These are phyloP conservation scores for Xyliphius kryptos DNA, from an alignment of 2,113 vertebrate species.

Conservation along the genomic window DNA sequence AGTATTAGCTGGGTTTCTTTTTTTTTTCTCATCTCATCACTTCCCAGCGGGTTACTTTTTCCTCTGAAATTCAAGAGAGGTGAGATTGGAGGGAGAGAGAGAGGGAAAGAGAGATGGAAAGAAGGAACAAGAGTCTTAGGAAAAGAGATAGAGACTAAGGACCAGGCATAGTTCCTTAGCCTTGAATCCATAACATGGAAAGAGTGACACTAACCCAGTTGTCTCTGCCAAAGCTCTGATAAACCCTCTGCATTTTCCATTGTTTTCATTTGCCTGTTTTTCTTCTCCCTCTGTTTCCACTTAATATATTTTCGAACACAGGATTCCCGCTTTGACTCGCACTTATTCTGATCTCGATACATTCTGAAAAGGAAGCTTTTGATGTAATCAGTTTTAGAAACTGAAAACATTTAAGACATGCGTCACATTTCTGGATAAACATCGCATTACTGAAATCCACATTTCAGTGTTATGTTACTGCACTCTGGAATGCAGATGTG, in stretches of 20 bases:
- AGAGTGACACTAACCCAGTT: constrained; percentile 53
- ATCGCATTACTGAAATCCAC: no score
- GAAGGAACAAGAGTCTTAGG: background rate
- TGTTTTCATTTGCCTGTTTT: constrained; percentile 41
- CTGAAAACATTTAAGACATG: constrained; percentile 41
- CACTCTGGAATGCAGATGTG: no score
- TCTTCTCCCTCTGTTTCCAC: constrained; percentile 32
- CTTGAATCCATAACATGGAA: constrained; percentile 59
- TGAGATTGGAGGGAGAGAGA: constrained; percentile 10
- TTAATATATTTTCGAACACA: constrained; percentile 34
- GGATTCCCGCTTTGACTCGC: constrained; percentile 22
- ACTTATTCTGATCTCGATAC: constrained; percentile 19
- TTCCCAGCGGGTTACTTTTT: constrained; percentile 20
- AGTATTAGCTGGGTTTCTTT: constrained; percentile 15
- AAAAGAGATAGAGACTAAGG: constrained; percentile 31
- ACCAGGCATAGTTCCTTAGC: constrained; percentile 43
- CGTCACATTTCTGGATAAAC: constrained; percentile 24
- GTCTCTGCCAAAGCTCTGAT: constrained; percentile 54
- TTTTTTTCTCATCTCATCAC: constrained; percentile 16
- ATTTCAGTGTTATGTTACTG: no score
- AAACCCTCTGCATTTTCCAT: constrained; percentile 42
- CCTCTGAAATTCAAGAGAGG: constrained; percentile 18
- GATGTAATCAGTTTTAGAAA: constrained; percentile 24
- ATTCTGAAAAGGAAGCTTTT: constrained; percentile 17
- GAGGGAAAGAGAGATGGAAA: no score